These are phyloP conservation scores for Candoia aspera DNA, from an alignment of 2,113 vertebrate genomes.

Conservation along the genomic window DNA sequence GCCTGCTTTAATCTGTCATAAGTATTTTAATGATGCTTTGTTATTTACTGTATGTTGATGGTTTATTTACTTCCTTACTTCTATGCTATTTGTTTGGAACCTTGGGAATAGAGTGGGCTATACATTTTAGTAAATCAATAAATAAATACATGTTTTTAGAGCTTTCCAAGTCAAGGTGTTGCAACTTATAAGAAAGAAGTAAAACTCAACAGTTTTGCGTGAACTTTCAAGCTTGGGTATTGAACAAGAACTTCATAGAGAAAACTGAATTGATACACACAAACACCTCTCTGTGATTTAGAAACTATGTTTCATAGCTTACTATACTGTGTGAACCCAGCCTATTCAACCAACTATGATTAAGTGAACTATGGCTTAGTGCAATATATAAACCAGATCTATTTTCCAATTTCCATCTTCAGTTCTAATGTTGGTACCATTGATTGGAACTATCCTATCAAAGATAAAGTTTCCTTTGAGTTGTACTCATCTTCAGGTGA, in stretches of 20 bases:
- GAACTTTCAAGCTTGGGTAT: conserved; percentile 7
- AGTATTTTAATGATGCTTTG: neutral
- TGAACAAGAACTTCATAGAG: conserved; percentile 40
- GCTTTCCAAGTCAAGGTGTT: conserved; percentile 42
- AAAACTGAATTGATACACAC: no score
- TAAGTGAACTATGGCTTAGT: no score
- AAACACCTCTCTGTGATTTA: neutral
- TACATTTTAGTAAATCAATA: neutral
- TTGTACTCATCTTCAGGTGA: no score
- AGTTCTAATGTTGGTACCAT: no score
- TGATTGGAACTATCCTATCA: no score
- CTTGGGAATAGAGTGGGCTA: no score
- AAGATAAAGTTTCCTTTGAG: no score
- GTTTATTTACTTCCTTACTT: neutral
- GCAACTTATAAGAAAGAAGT: conserved; percentile 7
- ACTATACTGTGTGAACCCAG: no score
- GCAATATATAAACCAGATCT: no score
- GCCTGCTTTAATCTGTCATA: neutral
- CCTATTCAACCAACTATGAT: no score
- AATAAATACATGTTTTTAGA: neutral
- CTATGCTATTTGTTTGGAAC: neutral
- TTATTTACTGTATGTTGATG: neutral
- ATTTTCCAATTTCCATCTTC: no score
- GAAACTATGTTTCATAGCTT: no score
- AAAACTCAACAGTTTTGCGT: conserved; percentile 20